Conservation (phyloP, 2,888 invertebrate species). For the Lepidocyrtinus sp. region DNA sequence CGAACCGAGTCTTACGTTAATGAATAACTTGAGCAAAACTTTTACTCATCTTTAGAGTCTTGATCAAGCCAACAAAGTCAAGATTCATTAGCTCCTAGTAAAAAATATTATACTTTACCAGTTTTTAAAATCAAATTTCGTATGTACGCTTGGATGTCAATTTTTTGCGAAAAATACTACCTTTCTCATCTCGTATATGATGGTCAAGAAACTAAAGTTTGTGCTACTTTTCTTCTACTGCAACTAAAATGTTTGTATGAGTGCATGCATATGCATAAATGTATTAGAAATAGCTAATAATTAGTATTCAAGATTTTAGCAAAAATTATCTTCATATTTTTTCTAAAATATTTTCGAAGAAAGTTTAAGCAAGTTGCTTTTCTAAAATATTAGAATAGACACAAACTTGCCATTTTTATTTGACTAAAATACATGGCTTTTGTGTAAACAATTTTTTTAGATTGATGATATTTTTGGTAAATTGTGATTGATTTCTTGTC, state of each 20-base stretch:
- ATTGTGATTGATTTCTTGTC: not conserved
- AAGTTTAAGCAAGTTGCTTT: too few relatives aligned
- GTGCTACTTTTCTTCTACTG: too few relatives aligned
- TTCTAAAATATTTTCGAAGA: not conserved
- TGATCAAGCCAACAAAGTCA: not conserved
- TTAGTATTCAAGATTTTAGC: not conserved
- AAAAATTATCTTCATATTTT: not conserved
- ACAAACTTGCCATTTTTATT: too few relatives aligned
- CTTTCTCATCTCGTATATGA: too few relatives aligned
- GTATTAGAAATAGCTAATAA: too few relatives aligned
- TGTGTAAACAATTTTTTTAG: too few relatives aligned
- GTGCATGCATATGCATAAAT: constrained; percentile 12
- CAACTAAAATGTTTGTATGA: not conserved
- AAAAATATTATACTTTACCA: not conserved
- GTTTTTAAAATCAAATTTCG: not conserved
- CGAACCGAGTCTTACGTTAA: not conserved
- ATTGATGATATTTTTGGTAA: not conserved
- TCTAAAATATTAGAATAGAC: too few relatives aligned
- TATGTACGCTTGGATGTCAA: too few relatives aligned
- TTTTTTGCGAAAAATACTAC: too few relatives aligned
- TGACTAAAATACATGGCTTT: too few relatives aligned
- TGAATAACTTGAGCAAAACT: not conserved
- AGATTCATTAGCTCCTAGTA: constrained; percentile 5
- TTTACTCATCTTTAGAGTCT: not conserved
- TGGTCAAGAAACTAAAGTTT: too few relatives aligned